A percentile compares a stretch with the other conserved stretches of the same genome.
These are phyloP conservation scores for Drosophila oshimai DNA, from an alignment of 1,140 invertebrate species.

Conservation along the genomic window DNA sequence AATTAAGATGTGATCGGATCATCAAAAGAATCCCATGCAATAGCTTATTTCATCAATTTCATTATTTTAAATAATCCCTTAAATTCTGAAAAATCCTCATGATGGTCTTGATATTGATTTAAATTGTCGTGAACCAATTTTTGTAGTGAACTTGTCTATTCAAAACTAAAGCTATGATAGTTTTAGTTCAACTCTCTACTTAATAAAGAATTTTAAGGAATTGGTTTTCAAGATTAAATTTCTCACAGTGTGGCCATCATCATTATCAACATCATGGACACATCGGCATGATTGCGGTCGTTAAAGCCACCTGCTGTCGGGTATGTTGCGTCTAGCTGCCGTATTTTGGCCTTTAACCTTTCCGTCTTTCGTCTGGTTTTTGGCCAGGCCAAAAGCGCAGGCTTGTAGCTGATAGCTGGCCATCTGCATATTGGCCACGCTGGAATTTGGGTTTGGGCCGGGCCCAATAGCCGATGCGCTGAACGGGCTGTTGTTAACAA, in stretches of 20 bases:
- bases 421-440: conserved; percentile 55
- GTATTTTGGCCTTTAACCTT: conserved; percentile 75
- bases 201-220: too few species aligned
- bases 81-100: too few species aligned
- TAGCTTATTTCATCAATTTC: too few species aligned
- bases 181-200: too few species aligned
- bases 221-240: background rate
- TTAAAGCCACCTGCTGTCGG: conserved; percentile 74
- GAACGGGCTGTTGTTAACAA: conserved; percentile 75
- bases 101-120: too few species aligned
- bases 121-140: too few species aligned
- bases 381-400: conserved; percentile 44
- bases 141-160: too few species aligned
- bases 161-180: too few species aligned
- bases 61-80: too few species aligned
- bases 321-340: conserved; percentile 38
- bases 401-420: conserved; percentile 27
- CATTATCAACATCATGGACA: conserved; percentile 44
- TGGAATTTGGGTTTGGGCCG: conserved; percentile 11
- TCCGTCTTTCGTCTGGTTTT: conserved; percentile 20
- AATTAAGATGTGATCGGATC: too few species aligned
- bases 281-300: conserved; percentile 42
- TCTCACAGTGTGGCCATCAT: conserved; percentile 17
- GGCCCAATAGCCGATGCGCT: conserved; percentile 34
- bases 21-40: too few species aligned